Percentiles rank a stretch among this genome's conserved stretches.
Evolutionary conservation across 2,888 invertebrate genomes (phyloP).

Genomic region (Lottia gigantea): DNA sequence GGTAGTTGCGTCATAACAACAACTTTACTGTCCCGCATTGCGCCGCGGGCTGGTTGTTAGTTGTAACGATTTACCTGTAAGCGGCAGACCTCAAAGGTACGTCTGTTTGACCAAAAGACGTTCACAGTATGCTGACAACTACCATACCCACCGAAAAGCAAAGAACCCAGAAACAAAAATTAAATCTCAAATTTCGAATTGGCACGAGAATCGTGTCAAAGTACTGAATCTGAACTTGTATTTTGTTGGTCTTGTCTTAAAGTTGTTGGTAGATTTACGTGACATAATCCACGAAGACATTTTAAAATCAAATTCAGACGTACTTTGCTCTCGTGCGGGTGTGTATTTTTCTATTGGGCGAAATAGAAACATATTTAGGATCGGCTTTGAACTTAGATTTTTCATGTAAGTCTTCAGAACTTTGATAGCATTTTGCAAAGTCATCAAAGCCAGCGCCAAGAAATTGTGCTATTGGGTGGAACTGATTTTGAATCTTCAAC

Average conservation of each 20-base stretch:
- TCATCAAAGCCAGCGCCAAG: too few relatives aligned
- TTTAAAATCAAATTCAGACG: too few relatives aligned
- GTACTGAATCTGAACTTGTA: too few relatives aligned
- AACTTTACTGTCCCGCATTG: neutral
- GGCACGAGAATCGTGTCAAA: neutral
- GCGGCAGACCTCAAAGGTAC: neutral
- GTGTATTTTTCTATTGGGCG: neutral
- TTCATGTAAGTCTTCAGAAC: too few relatives aligned
- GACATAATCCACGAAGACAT: too few relatives aligned
- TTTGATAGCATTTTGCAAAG: too few relatives aligned
- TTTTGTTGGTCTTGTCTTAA: too few relatives aligned
- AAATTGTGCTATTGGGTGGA: too few relatives aligned
- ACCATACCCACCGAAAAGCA: neutral
- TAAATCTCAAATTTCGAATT: neutral
- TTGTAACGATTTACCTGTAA: constrained; percentile 2
- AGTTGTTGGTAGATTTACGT: too few relatives aligned
- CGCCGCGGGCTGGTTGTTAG: neutral
- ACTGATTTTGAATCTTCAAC: too few relatives aligned
- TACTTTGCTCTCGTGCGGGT: neutral
- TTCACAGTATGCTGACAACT: constrained; percentile 2
- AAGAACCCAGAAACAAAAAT: neutral
- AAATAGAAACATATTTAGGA: too few relatives aligned
- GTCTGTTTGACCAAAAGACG: neutral
- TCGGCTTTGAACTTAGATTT: too few relatives aligned
- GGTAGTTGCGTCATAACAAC: neutral